These are phyloP conservation scores for Cephalophus harveyi DNA, from an alignment of 2,113 vertebrate species.

Conservation along the genomic window DNA sequence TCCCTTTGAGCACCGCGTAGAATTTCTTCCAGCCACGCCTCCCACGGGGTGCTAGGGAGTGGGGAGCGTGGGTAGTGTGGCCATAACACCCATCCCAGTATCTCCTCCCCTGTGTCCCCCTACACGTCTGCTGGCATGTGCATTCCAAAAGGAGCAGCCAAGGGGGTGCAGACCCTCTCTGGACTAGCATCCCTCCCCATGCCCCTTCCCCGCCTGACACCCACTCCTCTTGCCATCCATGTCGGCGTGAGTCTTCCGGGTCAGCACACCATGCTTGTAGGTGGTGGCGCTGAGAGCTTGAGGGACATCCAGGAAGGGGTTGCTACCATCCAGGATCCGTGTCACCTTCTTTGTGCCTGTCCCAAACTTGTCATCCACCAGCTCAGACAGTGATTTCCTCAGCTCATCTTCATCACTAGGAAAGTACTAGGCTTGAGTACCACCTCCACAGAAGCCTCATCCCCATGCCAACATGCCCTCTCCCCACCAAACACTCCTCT, in stretches of 20 bases:
- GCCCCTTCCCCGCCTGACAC: conserved; percentile 59
- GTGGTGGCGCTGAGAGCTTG: conserved; percentile 91
- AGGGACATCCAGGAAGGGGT: conserved; percentile 96
- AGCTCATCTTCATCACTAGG: conserved; percentile 95
- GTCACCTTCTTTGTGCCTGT: conserved; percentile 91
- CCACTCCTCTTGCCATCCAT: conserved; percentile 98
- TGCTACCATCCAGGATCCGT: conserved; percentile 93
- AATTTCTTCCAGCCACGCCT: conserved; percentile 99
- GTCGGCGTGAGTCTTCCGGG: conserved; percentile 94
- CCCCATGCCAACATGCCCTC: background rate
- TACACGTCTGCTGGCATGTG: background rate
- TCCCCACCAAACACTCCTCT: background rate
- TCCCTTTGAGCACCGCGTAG: conserved; percentile 97
- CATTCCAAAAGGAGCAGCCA: background rate
- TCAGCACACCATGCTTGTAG: conserved; percentile 96
- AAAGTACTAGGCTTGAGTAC: conserved; percentile 51
- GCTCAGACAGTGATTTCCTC: conserved; percentile 96
- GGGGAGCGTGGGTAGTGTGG: conserved; percentile 48
- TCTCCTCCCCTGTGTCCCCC: background rate
- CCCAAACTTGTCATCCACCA: conserved; percentile 96
- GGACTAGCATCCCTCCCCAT: background rate
- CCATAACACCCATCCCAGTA: background rate
- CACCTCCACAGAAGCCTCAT: background rate
- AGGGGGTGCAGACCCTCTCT: background rate
- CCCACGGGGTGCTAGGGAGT: conserved; percentile 90